These are phyloP conservation scores for Nesospiza acunhae DNA, from an alignment of 2,113 vertebrate genomes.

Conservation along the genomic window DNA sequence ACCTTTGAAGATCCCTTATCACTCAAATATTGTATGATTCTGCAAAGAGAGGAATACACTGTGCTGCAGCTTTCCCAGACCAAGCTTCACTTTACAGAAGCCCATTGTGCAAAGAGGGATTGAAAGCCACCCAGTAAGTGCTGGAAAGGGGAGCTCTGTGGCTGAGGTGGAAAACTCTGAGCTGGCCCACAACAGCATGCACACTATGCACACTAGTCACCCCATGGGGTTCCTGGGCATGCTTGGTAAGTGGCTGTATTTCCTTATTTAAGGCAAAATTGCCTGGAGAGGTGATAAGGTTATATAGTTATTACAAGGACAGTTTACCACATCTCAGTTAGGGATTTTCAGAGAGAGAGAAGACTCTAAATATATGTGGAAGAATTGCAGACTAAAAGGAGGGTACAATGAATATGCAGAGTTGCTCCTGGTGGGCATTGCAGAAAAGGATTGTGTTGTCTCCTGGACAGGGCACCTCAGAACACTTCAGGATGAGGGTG, in stretches of 20 bases:
- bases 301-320: not conserved
- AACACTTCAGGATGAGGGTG: not conserved
- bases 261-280: not conserved
- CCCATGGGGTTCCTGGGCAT: not conserved
- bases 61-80: too few species aligned
- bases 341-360: not conserved
- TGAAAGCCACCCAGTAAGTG: not conserved
- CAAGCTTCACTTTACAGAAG: fast-evolving
- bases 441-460: not conserved
- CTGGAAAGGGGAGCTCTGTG: not conserved
- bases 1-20: not conserved
- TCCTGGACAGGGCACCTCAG: not conserved
- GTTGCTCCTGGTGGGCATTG: not conserved
- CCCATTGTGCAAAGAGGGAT: not conserved
- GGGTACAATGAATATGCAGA: not conserved
- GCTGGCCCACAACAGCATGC: not conserved
- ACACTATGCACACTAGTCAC: not conserved
- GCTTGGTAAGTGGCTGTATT: not conserved
- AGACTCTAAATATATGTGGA: not conserved
- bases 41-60: not conserved
- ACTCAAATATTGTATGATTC: not conserved
- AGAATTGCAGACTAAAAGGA: not conserved
- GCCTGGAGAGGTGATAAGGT: not conserved
- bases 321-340: not conserved
- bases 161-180: not conserved